phyloP scores from a whole-genome alignment of 2,113 vertebrate genomes.

The Petromus typicus region DNA sequence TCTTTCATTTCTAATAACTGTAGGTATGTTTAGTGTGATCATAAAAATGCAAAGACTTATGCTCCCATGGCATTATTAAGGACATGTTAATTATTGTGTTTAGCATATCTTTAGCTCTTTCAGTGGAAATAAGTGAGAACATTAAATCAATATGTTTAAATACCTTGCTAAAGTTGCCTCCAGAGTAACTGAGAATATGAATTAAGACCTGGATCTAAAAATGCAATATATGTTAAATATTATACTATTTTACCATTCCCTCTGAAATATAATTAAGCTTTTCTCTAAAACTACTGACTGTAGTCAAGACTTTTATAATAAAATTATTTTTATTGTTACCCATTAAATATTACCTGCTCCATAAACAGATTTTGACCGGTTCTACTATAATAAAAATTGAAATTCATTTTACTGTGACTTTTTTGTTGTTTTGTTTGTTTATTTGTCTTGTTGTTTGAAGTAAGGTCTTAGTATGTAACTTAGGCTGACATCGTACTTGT shows the following conservation, averaged over 20 bases:
- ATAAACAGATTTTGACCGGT: background rate
- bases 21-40: background rate
- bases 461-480: no score
- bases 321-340: background rate
- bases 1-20: background rate
- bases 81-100: background rate
- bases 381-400: background rate
- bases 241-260: background rate
- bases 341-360: background rate
- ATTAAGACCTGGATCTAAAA: background rate
- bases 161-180: background rate
- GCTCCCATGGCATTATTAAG: background rate
- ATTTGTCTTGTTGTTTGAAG: no score
- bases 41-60: background rate
- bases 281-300: background rate
- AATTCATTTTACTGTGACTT: slow-evolving; percentile 5
- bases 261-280: background rate
- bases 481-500: no score
- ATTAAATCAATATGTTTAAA: background rate
- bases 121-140: background rate
- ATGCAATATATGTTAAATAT: background rate
- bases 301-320: background rate
- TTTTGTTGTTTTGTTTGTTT: no score
- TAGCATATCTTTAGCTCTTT: no score
- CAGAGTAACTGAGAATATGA: background rate